phyloP scores from a whole-genome alignment of 2,797 vertebrate genomes.

The Argya squamiceps region DNA sequence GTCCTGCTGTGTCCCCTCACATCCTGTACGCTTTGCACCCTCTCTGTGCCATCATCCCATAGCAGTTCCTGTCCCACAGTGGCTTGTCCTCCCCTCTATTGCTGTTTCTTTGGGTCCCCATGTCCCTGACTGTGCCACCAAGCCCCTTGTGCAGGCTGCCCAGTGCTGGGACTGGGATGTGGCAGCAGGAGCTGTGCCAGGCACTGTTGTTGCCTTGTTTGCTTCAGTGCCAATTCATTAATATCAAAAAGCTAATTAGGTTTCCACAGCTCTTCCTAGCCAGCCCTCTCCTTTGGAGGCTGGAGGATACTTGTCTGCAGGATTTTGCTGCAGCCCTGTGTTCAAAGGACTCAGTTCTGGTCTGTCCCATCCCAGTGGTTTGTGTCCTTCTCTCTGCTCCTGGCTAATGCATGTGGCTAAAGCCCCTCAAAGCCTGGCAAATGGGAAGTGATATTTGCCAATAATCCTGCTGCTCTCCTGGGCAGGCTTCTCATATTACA shows the following conservation, averaged over 20 bases:
- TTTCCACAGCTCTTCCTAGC: conserved; percentile 42
- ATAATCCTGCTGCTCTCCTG: conserved; percentile 47
- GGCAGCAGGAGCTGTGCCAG: background rate
- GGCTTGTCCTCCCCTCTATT: accelerated
- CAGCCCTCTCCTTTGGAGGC: background rate
- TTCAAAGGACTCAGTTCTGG: background rate
- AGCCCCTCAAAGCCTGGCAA: conserved; percentile 40
- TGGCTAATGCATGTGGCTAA: background rate
- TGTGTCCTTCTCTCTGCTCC: background rate
- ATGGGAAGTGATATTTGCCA: conserved; percentile 59
- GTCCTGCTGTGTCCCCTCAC: accelerated
- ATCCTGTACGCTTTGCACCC: background rate
- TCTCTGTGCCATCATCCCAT: background rate
- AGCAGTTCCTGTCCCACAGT: background rate
- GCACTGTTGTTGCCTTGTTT: background rate
- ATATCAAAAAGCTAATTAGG: conserved; percentile 55
- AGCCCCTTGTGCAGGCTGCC: background rate
- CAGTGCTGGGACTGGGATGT: background rate
- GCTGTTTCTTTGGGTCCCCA: background rate
- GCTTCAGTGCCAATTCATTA: conserved; percentile 12
- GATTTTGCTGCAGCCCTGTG: background rate
- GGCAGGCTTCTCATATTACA: conserved; percentile 54
- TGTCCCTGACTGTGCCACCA: background rate
- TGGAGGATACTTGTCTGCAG: background rate
- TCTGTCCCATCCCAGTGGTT: background rate